Evolutionary conservation across 2,888 invertebrate genomes (phyloP).

Genomic region (Siphonodentalium dalli): DNA sequence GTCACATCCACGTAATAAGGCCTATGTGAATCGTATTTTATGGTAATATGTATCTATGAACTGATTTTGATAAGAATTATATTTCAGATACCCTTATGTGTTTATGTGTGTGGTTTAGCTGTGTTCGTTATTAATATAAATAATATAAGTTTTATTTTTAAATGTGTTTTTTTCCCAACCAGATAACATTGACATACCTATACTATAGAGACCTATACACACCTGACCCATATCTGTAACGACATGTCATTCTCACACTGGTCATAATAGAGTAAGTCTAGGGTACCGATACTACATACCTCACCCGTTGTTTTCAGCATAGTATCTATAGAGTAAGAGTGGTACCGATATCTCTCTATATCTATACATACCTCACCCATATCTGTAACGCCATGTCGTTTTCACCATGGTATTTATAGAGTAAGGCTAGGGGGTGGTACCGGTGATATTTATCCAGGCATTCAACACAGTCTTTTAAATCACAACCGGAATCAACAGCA

Average conservation of each 20-base stretch:
- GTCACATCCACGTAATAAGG: too few species aligned
- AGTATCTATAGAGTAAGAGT: not conserved
- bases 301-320: not conserved
- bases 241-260: not conserved
- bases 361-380: constrained; percentile 63
- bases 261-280: not conserved
- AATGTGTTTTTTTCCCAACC: too few species aligned
- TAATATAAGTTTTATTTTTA: too few species aligned
- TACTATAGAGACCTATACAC: too few species aligned
- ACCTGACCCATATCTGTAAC: too few species aligned
- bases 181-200: too few species aligned
- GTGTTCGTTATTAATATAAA: too few species aligned
- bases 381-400: constrained; percentile 64
- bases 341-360: not conserved
- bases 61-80: too few species aligned
- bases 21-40: too few species aligned
- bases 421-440: constrained; percentile 65
- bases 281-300: not conserved
- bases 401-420: constrained; percentile 63
- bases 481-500: constrained; percentile 55
- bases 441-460: constrained; percentile 62
- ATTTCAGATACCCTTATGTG: too few species aligned
- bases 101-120: too few species aligned
- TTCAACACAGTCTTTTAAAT: constrained; percentile 65
- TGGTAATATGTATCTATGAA: too few species aligned